Evolutionary conservation across 2,888 invertebrate genomes (phyloP).

Genomic region (Disparrhopalites patrizii): DNA sequence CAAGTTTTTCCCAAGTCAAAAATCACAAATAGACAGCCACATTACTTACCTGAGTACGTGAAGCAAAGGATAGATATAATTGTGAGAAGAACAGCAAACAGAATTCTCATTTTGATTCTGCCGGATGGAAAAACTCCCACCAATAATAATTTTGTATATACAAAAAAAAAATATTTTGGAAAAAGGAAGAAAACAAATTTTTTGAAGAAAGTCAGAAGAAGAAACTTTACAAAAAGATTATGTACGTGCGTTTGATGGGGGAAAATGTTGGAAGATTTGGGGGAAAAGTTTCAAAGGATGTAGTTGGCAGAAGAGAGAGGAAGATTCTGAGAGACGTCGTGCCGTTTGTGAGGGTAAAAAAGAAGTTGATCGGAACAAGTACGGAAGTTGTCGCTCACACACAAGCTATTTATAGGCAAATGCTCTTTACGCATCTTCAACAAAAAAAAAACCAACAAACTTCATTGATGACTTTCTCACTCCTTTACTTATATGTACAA

Average conservation of each 20-base stretch:
- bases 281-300: neutral
- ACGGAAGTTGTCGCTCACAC: conserved; percentile 19
- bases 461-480: conserved; percentile 1
- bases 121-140: neutral
- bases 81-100: neutral
- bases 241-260: neutral
- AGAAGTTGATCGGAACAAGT: conserved; percentile 21
- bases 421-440: conserved; percentile 7
- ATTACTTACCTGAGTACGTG: conserved; percentile 1
- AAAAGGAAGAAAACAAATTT: neutral
- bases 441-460: neutral
- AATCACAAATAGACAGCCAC: no score
- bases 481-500: no score
- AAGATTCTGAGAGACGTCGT: neutral
- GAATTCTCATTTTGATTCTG: conserved; percentile 3
- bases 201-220: no score
- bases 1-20: no score
- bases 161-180: neutral
- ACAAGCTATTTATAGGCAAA: conserved; percentile 29
- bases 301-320: neutral
- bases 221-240: no score
- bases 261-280: no score
- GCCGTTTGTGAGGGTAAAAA: conserved; percentile 13
- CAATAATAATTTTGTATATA: neutral
- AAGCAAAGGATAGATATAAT: conserved; percentile 1